phyloP scores from a whole-genome alignment of 2,113 vertebrate genomes.

The Xyrauchen texanus region DNA sequence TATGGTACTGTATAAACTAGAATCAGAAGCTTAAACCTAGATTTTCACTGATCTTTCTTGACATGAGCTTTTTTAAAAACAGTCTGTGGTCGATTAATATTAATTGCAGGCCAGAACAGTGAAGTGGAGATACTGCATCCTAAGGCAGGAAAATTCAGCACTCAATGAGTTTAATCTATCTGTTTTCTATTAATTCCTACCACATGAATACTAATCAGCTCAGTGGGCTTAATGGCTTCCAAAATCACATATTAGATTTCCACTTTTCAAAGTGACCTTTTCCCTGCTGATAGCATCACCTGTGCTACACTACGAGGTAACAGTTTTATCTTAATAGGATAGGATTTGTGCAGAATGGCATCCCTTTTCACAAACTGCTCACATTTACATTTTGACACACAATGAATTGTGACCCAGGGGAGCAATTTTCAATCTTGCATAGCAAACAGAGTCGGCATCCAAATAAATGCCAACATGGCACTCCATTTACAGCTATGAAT shows the following conservation, averaged over 20 bases:
- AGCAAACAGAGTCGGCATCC: conserved; percentile 43
- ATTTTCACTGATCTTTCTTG: conserved; percentile 42
- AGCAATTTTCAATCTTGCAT: conserved; percentile 59
- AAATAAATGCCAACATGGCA: conserved; percentile 26
- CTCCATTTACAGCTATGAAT: conserved; percentile 9
- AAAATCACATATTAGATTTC: conserved; percentile 77
- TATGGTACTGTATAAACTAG: no score
- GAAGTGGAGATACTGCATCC: conserved; percentile 65
- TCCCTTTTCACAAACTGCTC: conserved; percentile 35
- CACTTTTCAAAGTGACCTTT: conserved; percentile 76
- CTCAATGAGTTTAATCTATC: conserved; percentile 75
- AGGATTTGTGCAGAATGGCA: conserved; percentile 19
- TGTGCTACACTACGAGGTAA: conserved; percentile 70
- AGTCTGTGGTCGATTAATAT: conserved; percentile 68
- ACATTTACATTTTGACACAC: conserved; percentile 46
- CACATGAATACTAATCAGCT: conserved; percentile 78
- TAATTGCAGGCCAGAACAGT: conserved; percentile 63
- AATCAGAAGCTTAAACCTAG: background rate
- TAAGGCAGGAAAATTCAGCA: conserved; percentile 68
- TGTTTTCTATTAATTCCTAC: conserved; percentile 73
- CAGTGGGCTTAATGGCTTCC: conserved; percentile 71
- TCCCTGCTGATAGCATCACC: conserved; percentile 72
- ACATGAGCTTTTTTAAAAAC: conserved; percentile 59
- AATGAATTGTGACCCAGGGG: conserved; percentile 47
- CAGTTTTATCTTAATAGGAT: conserved; percentile 54